phyloP scores from a whole-genome alignment of 2,797 vertebrate species.

The Malurus leucopterus region DNA sequence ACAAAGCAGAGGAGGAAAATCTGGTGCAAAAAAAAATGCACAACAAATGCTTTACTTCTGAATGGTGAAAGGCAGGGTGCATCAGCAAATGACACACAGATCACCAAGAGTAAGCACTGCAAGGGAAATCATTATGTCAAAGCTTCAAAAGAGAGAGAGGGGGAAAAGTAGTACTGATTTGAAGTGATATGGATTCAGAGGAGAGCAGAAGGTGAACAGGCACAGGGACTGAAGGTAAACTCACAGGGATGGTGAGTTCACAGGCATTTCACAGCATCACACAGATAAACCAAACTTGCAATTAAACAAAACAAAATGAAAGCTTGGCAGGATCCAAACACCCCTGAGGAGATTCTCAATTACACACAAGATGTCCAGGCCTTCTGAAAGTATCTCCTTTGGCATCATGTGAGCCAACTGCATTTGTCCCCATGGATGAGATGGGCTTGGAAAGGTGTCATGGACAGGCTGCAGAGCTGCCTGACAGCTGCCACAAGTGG shows the following conservation, averaged over 20 bases:
- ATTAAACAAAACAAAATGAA: constrained; percentile 30
- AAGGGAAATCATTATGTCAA: not conserved
- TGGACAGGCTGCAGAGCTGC: fast-evolving
- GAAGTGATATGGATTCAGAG: not conserved
- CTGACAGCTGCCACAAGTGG: not conserved
- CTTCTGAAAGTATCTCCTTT: not conserved
- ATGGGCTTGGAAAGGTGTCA: not conserved
- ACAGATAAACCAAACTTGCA: not conserved
- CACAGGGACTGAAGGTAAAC: fast-evolving
- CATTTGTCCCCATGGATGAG: not conserved
- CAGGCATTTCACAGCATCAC: not conserved
- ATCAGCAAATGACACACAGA: not conserved
- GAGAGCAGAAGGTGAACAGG: not conserved
- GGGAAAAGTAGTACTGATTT: not conserved
- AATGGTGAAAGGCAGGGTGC: not conserved
- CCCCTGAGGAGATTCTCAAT: constrained; percentile 21
- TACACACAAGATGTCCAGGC: constrained; percentile 12
- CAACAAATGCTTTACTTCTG: not conserved
- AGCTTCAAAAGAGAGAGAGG: not conserved
- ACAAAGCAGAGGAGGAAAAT: constrained; percentile 57
- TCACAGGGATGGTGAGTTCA: not conserved
- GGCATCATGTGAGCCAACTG: not conserved
- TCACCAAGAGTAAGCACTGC: not conserved
- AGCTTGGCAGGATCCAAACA: not conserved
- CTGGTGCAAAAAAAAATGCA: not conserved